Evolutionary conservation across 2,797 vertebrate species (phyloP).

Genomic region (Coregonus suidteri): DNA sequence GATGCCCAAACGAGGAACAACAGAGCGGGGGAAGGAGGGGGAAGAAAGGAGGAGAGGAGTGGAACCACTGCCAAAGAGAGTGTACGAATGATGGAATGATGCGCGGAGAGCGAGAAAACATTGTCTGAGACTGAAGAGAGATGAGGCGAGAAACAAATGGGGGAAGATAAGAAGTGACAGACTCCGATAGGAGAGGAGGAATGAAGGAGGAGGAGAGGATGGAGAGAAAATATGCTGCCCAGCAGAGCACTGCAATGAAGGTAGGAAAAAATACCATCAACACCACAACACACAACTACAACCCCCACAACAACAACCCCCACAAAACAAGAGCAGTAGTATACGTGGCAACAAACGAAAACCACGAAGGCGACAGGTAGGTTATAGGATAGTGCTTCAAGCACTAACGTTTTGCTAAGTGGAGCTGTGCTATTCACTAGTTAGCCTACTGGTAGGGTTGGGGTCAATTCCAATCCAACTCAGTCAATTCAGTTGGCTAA

Average conservation of each 20-base stretch:
- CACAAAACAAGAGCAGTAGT: not conserved
- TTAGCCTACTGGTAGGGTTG: not conserved
- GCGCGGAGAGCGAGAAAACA: slow-evolving; percentile 13
- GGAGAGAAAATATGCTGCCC: too few species aligned
- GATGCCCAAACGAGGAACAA: not conserved
- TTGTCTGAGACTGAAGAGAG: slow-evolving; percentile 43
- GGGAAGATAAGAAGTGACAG: slow-evolving; percentile 9
- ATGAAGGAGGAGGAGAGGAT: not conserved
- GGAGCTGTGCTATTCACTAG: not conserved
- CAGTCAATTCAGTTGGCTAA: not conserved
- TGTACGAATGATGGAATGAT: slow-evolving; percentile 50
- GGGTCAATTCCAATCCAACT: not conserved
- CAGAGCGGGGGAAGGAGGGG: too few species aligned
- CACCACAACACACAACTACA: not conserved
- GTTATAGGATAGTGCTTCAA: not conserved
- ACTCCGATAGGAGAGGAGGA: not conserved
- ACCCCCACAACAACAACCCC: not conserved
- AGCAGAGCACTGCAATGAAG: too few species aligned
- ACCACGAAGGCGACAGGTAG: not conserved
- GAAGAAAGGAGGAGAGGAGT: too few species aligned
- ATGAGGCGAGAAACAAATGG: slow-evolving; percentile 24
- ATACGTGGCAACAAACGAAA: not conserved
- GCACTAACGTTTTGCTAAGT: not conserved
- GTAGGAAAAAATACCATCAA: too few species aligned
- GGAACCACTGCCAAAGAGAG: slow-evolving; percentile 40